These are phyloP conservation scores for Heliocidaris erythrogramma DNA, from an alignment of 35 echinoderm and acorn worm genomes.

Conservation along the genomic window DNA sequence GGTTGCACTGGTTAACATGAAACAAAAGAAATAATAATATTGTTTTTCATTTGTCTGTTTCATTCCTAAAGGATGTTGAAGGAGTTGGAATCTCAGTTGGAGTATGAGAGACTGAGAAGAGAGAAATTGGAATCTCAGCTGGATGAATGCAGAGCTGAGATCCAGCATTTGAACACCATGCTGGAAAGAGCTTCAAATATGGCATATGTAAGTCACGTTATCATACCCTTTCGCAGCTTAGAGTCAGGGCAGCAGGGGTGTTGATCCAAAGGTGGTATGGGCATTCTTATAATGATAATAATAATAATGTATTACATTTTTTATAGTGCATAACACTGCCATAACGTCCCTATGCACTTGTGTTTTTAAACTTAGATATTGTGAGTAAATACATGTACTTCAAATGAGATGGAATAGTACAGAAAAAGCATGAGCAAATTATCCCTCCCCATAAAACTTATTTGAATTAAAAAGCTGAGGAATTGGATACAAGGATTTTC, in stretches of 20 bases:
- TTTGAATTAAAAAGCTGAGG: too few species aligned
- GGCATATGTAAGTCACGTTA: constrained; percentile 64
- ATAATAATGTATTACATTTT: too few species aligned
- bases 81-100: constrained; percentile 92
- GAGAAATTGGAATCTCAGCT: constrained; percentile 97
- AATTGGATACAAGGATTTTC: too few species aligned
- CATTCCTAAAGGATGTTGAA: constrained; percentile 61
- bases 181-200: constrained; percentile 66
- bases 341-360: not conserved
- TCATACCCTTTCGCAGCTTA: not conserved
- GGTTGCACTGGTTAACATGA: too few species aligned
- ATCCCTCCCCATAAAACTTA: too few species aligned
- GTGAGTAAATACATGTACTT: too few species aligned
- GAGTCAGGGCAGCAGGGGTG: not conserved
- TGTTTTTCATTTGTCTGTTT: not conserved
- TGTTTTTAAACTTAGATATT: not conserved
- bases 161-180: constrained; percentile 79
- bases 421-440: too few species aligned
- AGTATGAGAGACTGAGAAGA: constrained; percentile 93
- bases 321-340: too few species aligned
- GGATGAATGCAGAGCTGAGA: constrained; percentile 87
- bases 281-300: not conserved
- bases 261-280: not conserved
- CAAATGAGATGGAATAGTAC: not conserved
- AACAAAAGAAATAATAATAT: too few species aligned